Evolutionary conservation across 2,888 invertebrate species (phyloP), one percentile per base, ranked within the genome.

Genomic region (Papilio protenor): DNA sequence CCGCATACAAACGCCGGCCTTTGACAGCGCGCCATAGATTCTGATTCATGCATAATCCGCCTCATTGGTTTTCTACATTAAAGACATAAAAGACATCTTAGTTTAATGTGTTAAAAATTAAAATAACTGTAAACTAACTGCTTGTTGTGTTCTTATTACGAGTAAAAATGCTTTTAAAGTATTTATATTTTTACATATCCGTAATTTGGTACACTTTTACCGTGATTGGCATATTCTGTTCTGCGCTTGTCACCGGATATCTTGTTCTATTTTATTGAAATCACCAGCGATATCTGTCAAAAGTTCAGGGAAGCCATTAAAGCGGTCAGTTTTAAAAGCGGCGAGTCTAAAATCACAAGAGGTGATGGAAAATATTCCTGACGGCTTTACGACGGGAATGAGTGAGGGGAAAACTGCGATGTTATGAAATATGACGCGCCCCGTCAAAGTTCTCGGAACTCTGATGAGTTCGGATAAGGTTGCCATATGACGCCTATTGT

Each of bases 1-100:
- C 83, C 84, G 86, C 87, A 78, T 78, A 71, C 33, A 61, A 61
- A 71, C 47, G 75, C 40, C 61, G 70, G 59, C 71, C 75, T 78
- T 75, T 71, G 75, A 78, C 52, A 40, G 55, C 66, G 57, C 21
- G n/a, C 14, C 57, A 70, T 33, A 4, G n/a, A 73, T 73, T 77
- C 40, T 55, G 75, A 64, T 64, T 18, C 27, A 64, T 64, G 33
- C n/a, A 45, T 66, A 45, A 66, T n/a, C 45, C n/a, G 66, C 45
- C n/a, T 66, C 66, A 66, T 66, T 66, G 64, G 40, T 11, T 64
- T 33, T 18, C n/a, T 64, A 64, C 40, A 64, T 64, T 64, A 45
- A 66, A 66, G n/a, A n/a, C 45, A 66, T 66, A 33, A 61, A 33
- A 33, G 33, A 27, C 14, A 61, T 61, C 33, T 10, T 40, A n/a